A percentile compares a stretch with the other conserved stretches of the same genome.
Conservation (phyloP, 2,888 invertebrate genomes). For the Chironomus tentans region DNA sequence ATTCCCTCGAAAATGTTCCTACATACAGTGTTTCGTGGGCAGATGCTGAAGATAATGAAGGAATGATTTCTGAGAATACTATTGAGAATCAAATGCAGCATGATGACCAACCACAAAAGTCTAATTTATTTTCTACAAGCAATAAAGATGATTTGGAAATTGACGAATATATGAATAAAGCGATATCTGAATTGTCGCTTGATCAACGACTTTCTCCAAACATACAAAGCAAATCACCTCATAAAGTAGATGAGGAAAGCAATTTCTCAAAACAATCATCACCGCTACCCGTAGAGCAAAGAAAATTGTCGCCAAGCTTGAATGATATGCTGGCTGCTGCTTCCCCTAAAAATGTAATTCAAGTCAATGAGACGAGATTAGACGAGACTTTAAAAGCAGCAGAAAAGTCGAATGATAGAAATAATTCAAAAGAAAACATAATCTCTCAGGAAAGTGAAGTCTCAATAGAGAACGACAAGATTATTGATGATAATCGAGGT, state of each 20-base stretch:
- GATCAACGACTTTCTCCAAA: conserved; percentile 40
- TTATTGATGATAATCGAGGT: neutral
- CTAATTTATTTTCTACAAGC: conserved; percentile 1
- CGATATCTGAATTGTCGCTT: conserved; percentile 41
- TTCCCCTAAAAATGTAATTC: neutral
- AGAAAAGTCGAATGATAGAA: neutral
- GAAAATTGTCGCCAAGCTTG: neutral
- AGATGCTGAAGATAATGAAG: conserved; percentile 9
- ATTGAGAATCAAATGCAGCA: neutral
- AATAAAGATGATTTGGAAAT: conserved; percentile 41
- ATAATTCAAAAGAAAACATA: too few species aligned
- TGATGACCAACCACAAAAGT: neutral
- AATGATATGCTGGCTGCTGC: neutral
- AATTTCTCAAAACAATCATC: neutral
- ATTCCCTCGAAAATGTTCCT: conserved; percentile 6
- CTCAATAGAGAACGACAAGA: neutral
- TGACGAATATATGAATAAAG: conserved; percentile 42
- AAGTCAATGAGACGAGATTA: neutral
- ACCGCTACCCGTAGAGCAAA: neutral
- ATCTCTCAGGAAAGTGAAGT: too few species aligned
- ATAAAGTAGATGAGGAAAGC: neutral
- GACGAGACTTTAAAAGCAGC: neutral
- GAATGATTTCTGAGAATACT: neutral
- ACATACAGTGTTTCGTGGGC: conserved; percentile 19
- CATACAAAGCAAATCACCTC: conserved; percentile 30